Base-by-base conservation (phyloP, 1,140 invertebrate genomes). In the Ptiloglossa arizonensis region DNA sequence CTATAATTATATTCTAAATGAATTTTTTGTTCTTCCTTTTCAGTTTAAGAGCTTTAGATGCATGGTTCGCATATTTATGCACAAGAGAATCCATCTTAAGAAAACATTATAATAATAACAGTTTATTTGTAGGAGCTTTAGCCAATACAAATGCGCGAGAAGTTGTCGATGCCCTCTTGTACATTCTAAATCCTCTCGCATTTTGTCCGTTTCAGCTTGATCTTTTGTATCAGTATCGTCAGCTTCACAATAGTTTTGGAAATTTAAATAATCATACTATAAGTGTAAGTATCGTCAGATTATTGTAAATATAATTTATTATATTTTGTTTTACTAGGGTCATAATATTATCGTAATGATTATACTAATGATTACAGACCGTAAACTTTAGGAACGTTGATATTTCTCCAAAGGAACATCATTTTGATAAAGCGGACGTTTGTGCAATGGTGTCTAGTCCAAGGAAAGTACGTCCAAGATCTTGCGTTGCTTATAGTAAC, bases 31-130 rank as follows among this genome's bases (percentile, higher is more conserved):
- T 69, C 82, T 75, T 32, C 64, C 85, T 79, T 93, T 93, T 44
- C 91, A 97, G 96, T 91, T 94, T 96, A 71, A 93, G 96, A 60
- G 96, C 96, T 54, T 91, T 98, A 81, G 97, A 97, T 85, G 96
- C 96, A 35, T 98, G 97, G 96, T 94, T 97, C 76, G 96, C 96
- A 27, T 97, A 97, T 86, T 92, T 97, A 17, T 94, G 96, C 80
- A 97, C 96, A 2, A 94, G 96, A 66, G 97, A 97, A 90, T 95
- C 95, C 15, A 94, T 97, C 13, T 91, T 97, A n/a, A 94, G 95
- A 24, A 97, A 96, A 86, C 96, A 97, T 89, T 98, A 97, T 87
- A 94, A 93, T 24, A 93, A 94, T 11, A 95, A 95, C 80, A 95
- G 96, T 44, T 93, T 97, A 64, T 94, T 96, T 66, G 94, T 95